Evolutionary conservation across 30 jellyfish, hydroid and myxozoan species (phyloP).

Genomic region (Catostylus mosaicus): DNA sequence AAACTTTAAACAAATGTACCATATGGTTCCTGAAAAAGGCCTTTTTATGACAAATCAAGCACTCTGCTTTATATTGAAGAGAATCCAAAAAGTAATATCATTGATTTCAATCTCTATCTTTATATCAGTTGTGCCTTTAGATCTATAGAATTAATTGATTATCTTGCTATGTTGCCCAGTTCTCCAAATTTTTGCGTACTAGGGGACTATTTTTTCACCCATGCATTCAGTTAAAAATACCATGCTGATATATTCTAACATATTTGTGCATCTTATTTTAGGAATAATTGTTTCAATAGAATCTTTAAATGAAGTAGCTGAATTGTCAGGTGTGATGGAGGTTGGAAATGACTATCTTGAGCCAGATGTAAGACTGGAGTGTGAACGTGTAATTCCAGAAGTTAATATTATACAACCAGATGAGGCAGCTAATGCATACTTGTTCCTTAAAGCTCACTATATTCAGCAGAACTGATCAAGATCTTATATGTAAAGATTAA

Average conservation of each 20-base stretch:
- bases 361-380: not conserved
- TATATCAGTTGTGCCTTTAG: no score
- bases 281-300: conserved; percentile 3
- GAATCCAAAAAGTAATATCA: no score
- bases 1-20: no score
- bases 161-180: no score
- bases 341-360: not conserved
- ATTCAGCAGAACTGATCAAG: no score
- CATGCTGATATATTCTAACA: not conserved
- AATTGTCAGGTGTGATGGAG: not conserved
- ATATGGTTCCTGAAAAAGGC: no score
- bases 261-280: not conserved
- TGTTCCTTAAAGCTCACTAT: not conserved
- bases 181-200: not conserved
- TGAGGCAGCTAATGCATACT: not conserved
- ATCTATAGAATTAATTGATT: no score
- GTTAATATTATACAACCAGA: not conserved
- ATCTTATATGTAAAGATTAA: no score
- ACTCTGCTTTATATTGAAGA: no score
- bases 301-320: not conserved
- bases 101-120: no score
- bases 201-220: not conserved
- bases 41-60: no score
- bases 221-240: no score
- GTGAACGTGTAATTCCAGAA: not conserved